Evolutionary conservation across 2,113 vertebrate genomes (phyloP), one percentile per base, ranked within the genome.

Genomic region (Xenus cinereus): DNA sequence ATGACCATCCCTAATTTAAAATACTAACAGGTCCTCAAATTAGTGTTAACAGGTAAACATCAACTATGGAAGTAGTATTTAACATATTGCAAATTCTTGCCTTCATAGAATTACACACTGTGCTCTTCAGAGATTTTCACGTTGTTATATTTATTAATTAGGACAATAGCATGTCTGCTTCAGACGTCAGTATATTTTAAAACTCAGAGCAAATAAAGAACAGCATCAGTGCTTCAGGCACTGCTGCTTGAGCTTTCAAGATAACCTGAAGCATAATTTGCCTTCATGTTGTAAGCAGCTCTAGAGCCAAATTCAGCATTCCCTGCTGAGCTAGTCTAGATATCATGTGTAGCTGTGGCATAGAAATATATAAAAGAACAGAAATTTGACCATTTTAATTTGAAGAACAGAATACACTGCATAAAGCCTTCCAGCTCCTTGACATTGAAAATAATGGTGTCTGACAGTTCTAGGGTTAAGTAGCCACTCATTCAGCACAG

Each of bases 381-480:
- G 56, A 95, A 89, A 95, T 86, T 87, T 93, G 88, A 84, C 78
- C 89, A 90, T 51, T 96, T 90, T 96, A 95, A 97, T 97, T 91
- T 95, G 78, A 90, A 79, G 81, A 90, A 95, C 50, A 78, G 87
- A 96, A 77, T 84, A 96, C 62, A 89, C 83, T 93, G 92, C 89
- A 86, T 95, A 79, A 67, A 90, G 76, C 39, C 89, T 96, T 89
- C 82, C 82, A 96, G 87, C 28, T 94, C 48, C 72, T 95, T 97
- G 87, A 95, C 96, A 76, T 66, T 97, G 95, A 95, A 96, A 96
- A 85, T 97, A 96, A 97, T 93, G 48, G 72, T 78, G 83, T 28
- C 80, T 97, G 93, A 97, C 96, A 95, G 80, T 93, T 97, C 67
- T 95, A 96, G 93, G 96, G 92, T 96, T 96, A 98, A 96, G 96